phyloP scores from a whole-genome alignment of 35 echinoderm and acorn worm genomes.

The Ptychodera flava region DNA sequence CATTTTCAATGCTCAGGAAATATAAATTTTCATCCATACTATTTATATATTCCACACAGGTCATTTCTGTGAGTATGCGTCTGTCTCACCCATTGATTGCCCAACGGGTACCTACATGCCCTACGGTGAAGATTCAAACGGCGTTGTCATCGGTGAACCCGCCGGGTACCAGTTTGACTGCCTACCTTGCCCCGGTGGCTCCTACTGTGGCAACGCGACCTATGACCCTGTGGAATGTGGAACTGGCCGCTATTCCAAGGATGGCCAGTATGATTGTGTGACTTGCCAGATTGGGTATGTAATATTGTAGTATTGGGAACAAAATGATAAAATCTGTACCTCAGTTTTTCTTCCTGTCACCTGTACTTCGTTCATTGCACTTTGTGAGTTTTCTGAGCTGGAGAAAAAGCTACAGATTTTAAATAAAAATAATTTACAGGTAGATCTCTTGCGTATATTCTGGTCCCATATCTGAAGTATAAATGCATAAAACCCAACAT shows the following conservation, averaged over 20 bases:
- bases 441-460: too few relatives aligned
- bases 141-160: slow-evolving; percentile 29
- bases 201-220: slow-evolving; percentile 46
- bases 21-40: too few relatives aligned
- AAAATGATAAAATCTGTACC: too few relatives aligned
- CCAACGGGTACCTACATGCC: slow-evolving; percentile 95
- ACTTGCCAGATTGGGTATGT: slow-evolving; percentile 72
- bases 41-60: slow-evolving; percentile 32
- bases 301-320: too few relatives aligned
- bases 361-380: too few relatives aligned
- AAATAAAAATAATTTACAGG: too few relatives aligned
- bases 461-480: too few relatives aligned
- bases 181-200: slow-evolving; percentile 59
- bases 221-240: slow-evolving; percentile 47
- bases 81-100: slow-evolving; percentile 58
- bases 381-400: too few relatives aligned
- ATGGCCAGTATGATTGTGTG: slow-evolving; percentile 52
- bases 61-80: slow-evolving; percentile 89
- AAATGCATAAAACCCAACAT: too few relatives aligned
- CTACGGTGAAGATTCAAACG: slow-evolving; percentile 57
- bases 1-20: too few relatives aligned
- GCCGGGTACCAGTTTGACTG: slow-evolving; percentile 83
- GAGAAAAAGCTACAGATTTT: too few relatives aligned
- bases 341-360: too few relatives aligned
- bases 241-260: slow-evolving; percentile 63